Evolutionary conservation across 2,888 invertebrate species (phyloP).

Genomic region (Cepaea hortensis): DNA sequence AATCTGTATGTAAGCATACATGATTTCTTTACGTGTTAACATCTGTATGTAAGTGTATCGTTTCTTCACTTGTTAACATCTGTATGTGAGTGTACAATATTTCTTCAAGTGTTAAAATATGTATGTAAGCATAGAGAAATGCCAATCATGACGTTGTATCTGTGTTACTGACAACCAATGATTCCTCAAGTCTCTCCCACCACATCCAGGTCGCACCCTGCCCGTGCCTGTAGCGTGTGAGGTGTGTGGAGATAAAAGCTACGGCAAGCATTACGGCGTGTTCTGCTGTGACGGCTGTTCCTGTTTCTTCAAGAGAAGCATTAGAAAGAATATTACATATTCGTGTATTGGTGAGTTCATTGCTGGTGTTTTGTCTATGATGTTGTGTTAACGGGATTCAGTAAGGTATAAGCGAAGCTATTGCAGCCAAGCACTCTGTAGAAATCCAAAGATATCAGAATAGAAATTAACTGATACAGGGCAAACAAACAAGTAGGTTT

Average conservation of each 20-base stretch:
- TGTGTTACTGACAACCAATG: background rate
- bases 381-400: no score
- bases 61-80: no score
- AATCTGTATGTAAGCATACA: no score
- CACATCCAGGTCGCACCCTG: conserved; percentile 79
- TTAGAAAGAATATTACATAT: conserved; percentile 85
- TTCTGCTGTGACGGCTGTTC: conserved; percentile 92
- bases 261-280: conserved; percentile 89
- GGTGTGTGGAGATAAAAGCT: conserved; percentile 84
- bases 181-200: background rate
- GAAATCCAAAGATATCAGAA: background rate
- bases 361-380: no score
- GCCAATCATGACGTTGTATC: no score
- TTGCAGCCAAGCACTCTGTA: background rate
- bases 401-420: background rate
- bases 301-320: conserved; percentile 91
- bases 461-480: no score
- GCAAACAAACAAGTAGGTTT: no score
- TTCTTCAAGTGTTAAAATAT: no score
- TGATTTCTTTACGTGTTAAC: no score
- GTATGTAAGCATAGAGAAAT: no score
- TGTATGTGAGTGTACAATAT: no score
- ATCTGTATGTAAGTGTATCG: no score
- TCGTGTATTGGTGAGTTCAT: conserved; percentile 84
- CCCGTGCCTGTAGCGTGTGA: conserved; percentile 84